Evolutionary conservation across 2,888 invertebrate genomes (phyloP), one percentile per base, ranked within the genome.

Genomic region (Caenorhabditis sp.): DNA sequence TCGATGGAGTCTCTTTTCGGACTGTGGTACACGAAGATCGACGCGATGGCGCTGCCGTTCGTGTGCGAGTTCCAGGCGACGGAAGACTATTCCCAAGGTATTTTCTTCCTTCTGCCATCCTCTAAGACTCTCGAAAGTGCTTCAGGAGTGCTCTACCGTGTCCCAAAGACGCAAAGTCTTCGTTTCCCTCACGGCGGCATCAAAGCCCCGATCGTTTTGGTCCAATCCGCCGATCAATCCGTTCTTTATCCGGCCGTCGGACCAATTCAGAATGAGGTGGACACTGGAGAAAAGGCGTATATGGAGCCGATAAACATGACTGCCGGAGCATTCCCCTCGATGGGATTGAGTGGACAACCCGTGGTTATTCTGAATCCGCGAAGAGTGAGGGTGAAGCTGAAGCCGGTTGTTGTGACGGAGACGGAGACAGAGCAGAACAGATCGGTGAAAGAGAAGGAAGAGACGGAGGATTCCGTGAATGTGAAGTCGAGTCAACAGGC

Each of bases 21-120:
- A 1, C 43, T 75, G 15, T 75, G 74, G 74, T 75, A 75, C 37
- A 75, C 74, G 8, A 75, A 68, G 20, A 26, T 62, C 2, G 74
- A 75, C 55, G 35, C 61, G 9, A 62, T 68, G 41, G 26, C 48
- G 26, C 15, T 75, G 13, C 74, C 74, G 11, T 75, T 75, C 32
- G 74, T 75, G 5, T 75, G 74, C 22, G 62, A 68, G 41, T 65
- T 48, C 15, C 20, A 58, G 13, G 24, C 15, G 13, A 56, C 62
- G 8, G 50, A 45, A 11, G 50, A 61, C 5, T 68, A 68, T 48
- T 53, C 68, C 62, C 61, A 75, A 41, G 74, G 74, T n/a, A n/a
- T n/a, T n/a, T n/a, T n/a, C n/a, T n/a, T n/a, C n/a, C n/a, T n/a
- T n/a, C n/a, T n/a, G n/a, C n/a, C n/a, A n/a, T n/a, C n/a, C n/a